Evolutionary conservation across 2,888 invertebrate species (phyloP).

Genomic region (Eupithecia inturbata): DNA sequence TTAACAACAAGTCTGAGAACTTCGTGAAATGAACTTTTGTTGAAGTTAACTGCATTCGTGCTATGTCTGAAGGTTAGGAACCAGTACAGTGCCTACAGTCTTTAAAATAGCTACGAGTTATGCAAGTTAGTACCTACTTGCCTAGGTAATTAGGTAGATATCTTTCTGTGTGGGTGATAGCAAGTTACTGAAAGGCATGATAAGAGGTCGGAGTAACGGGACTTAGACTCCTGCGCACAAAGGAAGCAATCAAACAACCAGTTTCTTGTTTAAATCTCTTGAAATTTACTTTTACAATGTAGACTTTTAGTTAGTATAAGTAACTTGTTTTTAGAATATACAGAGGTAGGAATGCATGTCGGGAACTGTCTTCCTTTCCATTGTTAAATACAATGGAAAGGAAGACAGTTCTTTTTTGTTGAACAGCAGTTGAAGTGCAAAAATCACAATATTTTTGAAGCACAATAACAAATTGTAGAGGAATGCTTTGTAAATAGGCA

Average conservation of each 20-base stretch:
- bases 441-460: neutral
- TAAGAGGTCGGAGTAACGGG: slow-evolving; percentile 57
- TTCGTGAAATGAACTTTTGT: neutral
- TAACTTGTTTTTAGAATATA: neutral
- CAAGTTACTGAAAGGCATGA: slow-evolving; percentile 57
- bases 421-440: neutral
- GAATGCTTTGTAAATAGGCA: neutral
- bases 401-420: neutral
- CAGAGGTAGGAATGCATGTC: neutral
- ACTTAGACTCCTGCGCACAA: slow-evolving; percentile 44
- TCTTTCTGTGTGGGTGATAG: slow-evolving; percentile 41
- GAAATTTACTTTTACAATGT: slow-evolving; percentile 11
- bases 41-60: no score
- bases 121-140: neutral
- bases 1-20: neutral
- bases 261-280: slow-evolving; percentile 22
- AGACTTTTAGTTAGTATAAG: neutral
- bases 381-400: no score
- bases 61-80: no score
- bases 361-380: neutral
- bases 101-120: neutral
- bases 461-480: neutral
- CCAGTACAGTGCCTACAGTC: no score
- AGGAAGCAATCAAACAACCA: slow-evolving; percentile 19
- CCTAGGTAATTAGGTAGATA: slow-evolving; percentile 24